Conservation (phyloP, 2,797 vertebrate genomes). For the Alouatta caraya region DNA sequence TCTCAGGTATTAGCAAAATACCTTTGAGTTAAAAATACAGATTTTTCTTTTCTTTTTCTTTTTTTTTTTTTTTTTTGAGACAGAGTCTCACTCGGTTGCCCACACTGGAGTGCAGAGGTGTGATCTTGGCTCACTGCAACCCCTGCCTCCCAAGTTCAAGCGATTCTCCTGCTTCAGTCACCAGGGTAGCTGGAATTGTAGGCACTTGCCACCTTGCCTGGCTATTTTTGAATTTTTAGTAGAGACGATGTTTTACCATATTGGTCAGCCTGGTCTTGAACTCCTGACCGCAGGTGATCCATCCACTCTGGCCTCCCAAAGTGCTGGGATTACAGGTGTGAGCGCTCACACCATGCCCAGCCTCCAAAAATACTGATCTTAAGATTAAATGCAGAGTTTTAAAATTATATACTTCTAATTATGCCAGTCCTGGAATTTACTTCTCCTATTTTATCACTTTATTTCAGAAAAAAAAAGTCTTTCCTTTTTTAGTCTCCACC, state of each 20-base stretch:
- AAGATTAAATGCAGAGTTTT: constrained; percentile 18
- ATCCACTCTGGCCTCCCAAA: background rate
- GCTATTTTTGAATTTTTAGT: background rate
- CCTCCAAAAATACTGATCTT: background rate
- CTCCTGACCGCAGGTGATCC: background rate
- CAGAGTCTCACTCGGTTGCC: background rate
- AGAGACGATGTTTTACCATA: background rate
- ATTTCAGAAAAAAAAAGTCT: background rate
- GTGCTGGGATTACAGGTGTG: background rate
- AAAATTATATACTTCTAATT: background rate
- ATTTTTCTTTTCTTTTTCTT: background rate
- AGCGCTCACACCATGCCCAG: accelerated
- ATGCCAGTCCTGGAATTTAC: background rate
- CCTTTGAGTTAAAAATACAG: background rate
- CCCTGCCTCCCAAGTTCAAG: background rate
- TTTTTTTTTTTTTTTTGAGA: background rate
- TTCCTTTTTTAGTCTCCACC: background rate
- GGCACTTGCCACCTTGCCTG: background rate
- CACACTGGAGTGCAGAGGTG: background rate
- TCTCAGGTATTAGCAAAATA: background rate
- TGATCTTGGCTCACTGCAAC: background rate
- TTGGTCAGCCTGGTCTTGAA: background rate
- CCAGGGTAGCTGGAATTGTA: background rate
- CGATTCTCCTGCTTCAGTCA: background rate
- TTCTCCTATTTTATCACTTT: background rate